A percentile compares a stretch with the other conserved stretches of the same genome.
Evolutionary conservation across 2,888 invertebrate genomes (phyloP).

Genomic region (Alcis repandata): DNA sequence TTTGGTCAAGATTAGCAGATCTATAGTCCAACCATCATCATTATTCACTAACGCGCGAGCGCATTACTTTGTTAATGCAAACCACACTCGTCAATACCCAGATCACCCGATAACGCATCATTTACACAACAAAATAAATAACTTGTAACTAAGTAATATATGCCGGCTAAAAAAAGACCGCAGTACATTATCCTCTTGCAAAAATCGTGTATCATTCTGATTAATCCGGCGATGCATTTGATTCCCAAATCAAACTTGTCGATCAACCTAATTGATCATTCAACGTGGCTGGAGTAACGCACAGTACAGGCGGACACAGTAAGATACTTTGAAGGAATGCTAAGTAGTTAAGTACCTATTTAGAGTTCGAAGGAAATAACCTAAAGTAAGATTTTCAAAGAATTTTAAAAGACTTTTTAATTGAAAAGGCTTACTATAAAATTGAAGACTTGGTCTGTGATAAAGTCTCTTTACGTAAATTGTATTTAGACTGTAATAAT

Average conservation of each 20-base stretch:
- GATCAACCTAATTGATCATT: slow-evolving; percentile 83
- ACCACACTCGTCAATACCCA: not conserved
- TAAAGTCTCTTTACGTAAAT: no score
- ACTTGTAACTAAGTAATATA: slow-evolving; percentile 16
- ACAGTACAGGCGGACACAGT: slow-evolving; percentile 8
- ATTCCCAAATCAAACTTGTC: slow-evolving; percentile 67
- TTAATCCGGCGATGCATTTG: slow-evolving; percentile 58
- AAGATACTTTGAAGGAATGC: slow-evolving; percentile 11
- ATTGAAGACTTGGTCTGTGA: no score
- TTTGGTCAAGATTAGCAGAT: no score
- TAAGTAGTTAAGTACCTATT: no score
- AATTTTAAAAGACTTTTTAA: no score
- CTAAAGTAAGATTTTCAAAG: no score
- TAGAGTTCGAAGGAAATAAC: no score
- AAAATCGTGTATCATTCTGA: slow-evolving; percentile 56
- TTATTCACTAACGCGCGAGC: not conserved
- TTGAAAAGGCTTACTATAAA: no score
- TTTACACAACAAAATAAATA: slow-evolving; percentile 16
- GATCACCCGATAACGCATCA: slow-evolving; percentile 12
- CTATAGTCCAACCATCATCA: not conserved
- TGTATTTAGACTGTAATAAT: no score
- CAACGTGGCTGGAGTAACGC: slow-evolving; percentile 56
- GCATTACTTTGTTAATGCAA: not conserved
- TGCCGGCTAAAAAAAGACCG: slow-evolving; percentile 20
- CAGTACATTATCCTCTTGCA: slow-evolving; percentile 41